Conservation (phyloP, 2,113 vertebrate species). For the Tetraodon nigroviridis region DNA sequence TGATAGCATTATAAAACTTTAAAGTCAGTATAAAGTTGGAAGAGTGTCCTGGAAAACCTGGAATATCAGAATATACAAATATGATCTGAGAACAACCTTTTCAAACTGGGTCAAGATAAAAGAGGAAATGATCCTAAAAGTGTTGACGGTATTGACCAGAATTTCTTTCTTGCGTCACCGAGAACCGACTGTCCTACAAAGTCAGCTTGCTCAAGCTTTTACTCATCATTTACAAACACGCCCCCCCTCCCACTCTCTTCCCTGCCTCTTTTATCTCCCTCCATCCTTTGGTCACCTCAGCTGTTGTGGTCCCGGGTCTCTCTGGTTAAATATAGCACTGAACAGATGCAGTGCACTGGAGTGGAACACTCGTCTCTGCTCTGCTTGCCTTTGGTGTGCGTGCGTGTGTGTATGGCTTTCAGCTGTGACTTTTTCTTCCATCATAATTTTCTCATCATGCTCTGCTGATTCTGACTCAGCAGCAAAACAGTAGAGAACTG, state of each 20-base stretch:
- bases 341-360: conserved; percentile 70
- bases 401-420: conserved; percentile 33
- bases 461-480: conserved; percentile 63
- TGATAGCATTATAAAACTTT: no score
- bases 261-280: conserved; percentile 17
- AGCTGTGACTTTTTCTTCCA: conserved; percentile 48
- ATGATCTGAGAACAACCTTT: no score
- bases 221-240: conserved; percentile 6
- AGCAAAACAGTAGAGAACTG: conserved; percentile 44
- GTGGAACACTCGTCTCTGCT: conserved; percentile 62
- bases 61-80: no score
- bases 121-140: no score
- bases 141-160: neutral
- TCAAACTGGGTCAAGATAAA: no score
- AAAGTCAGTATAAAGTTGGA: no score
- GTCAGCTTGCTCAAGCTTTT: conserved; percentile 3
- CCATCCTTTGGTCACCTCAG: conserved; percentile 52
- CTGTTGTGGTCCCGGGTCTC: conserved; percentile 47
- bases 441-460: conserved; percentile 57
- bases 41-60: no score
- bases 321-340: conserved; percentile 68
- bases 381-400: conserved; percentile 37
- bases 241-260: conserved; percentile 15
- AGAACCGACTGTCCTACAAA: conserved; percentile 4
- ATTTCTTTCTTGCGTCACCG: conserved; percentile 3